phyloP scores from a whole-genome alignment of 2,113 vertebrate species.

The Eolophus roseicapilla region DNA sequence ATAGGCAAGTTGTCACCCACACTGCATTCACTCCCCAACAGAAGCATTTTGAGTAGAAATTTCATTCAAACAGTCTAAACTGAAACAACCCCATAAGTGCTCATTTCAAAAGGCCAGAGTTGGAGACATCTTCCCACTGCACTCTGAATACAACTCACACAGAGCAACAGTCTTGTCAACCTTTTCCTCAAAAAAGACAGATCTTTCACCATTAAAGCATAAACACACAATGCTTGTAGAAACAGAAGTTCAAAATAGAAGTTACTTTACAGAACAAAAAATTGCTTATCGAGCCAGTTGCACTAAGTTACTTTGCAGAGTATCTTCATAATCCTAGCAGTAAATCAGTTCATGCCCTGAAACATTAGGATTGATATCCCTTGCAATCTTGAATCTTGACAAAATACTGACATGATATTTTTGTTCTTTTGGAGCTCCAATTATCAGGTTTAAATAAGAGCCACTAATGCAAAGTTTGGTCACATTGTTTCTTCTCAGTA shows the following conservation, averaged over 20 bases:
- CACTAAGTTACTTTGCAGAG: neutral
- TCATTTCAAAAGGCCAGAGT: neutral
- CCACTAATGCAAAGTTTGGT: neutral
- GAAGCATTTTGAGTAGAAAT: neutral
- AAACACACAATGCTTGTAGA: neutral
- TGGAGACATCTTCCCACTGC: neutral
- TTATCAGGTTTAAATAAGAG: neutral
- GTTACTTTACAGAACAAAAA: neutral
- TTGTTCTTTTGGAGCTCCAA: neutral
- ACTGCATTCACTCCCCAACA: neutral
- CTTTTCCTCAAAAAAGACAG: neutral
- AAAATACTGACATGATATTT: neutral
- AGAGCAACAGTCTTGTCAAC: neutral
- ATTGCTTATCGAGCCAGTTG: neutral
- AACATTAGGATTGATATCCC: neutral
- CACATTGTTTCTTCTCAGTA: neutral
- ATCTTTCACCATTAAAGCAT: accelerated
- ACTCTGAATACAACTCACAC: neutral
- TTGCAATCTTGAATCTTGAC: neutral
- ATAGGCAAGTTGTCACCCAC: neutral
- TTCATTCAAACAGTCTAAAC: neutral
- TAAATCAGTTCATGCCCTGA: neutral
- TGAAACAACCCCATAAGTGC: neutral
- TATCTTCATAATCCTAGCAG: neutral
- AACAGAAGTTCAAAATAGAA: neutral